A percentile compares a stretch with the other conserved stretches of the same genome.
Evolutionary conservation across 2,113 vertebrate species (phyloP).

Genomic region (Cryptotis parvus): DNA sequence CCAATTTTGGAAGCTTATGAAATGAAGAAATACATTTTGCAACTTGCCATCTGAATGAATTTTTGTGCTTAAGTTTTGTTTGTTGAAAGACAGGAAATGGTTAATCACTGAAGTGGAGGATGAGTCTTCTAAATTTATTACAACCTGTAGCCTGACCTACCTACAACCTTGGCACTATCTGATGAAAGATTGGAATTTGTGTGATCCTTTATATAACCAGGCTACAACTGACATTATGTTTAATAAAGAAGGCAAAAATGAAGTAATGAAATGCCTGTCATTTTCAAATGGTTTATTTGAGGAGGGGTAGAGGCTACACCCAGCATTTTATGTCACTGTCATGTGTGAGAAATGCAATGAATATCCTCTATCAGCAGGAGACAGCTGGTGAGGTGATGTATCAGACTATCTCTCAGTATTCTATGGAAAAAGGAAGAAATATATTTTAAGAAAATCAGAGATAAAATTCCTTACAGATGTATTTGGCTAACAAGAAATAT

Average conservation of each 20-base stretch:
- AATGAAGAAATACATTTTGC: constrained; percentile 5
- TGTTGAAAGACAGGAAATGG: constrained; percentile 22
- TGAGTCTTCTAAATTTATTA: constrained; percentile 7
- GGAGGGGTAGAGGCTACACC: neutral
- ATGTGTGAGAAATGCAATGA: constrained; percentile 30
- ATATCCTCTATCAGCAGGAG: neutral
- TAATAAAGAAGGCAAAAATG: neutral
- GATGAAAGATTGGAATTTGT: constrained; percentile 1
- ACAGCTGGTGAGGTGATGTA: neutral
- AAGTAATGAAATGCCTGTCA: neutral
- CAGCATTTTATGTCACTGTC: neutral
- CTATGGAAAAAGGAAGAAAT: neutral
- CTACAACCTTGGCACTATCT: constrained; percentile 7
- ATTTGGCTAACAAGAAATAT: constrained; percentile 5
- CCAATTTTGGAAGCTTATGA: neutral
- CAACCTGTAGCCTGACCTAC: neutral
- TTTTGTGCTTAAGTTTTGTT: constrained; percentile 31
- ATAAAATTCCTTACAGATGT: constrained; percentile 33
- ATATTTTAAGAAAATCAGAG: neutral
- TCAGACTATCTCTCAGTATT: neutral
- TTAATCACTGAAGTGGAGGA: constrained; percentile 26
- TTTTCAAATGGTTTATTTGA: constrained; percentile 2
- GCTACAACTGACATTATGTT: neutral
- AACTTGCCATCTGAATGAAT: neutral
- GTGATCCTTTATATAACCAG: neutral